Base-by-base conservation (phyloP, 2,113 vertebrate genomes). In the Nipponia nippon region DNA sequence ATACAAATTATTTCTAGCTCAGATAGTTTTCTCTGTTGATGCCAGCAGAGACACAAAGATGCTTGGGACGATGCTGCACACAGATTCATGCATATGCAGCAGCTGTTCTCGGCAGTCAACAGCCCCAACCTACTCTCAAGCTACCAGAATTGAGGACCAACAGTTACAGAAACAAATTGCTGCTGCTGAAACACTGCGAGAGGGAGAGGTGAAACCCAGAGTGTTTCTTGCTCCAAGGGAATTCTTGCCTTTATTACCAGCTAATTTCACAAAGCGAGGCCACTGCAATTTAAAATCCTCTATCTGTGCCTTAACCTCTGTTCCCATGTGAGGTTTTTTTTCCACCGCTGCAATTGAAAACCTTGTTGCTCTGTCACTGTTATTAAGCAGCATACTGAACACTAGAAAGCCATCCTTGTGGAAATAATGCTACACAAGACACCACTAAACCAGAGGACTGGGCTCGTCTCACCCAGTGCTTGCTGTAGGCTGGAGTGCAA, bases 221-320 rank as follows among this genome's bases (percentile, higher is more conserved):
- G 32, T 21, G 14, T 63, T 83, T 89, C 72, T 89, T 38, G 52
- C 87, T 87, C 34, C 55, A 25, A 72, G 83, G 69, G 44, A 95
- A 93, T 94, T 88, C 92, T 85, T 87, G 50, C 61, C 38, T 94
- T 94, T 95, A 92, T 89, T 78, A 42, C 83, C 62, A 71, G 55
- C 21, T 83, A 55, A 81, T 89, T 92, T 78, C 63, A 93, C 69
- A 73, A 71, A 76, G 61, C 59, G 58, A 93, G 49, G 52, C 36
- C 61, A 38, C 0, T 44, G 36, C 59, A 73, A 71, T 87, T 78
- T 87, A 53, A 90, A 92, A 90, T 75, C 55, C 42, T 83, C 42
- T 83, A 2, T 90, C 86, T 73, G 0, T 50, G 49, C 30, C 75
- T 89, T 88, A 58, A 73, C 30, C 42, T 77, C 67, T 47, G 42